Conservation (phyloP, 2,113 vertebrate species). For the Eolophus roseicapilla region DNA sequence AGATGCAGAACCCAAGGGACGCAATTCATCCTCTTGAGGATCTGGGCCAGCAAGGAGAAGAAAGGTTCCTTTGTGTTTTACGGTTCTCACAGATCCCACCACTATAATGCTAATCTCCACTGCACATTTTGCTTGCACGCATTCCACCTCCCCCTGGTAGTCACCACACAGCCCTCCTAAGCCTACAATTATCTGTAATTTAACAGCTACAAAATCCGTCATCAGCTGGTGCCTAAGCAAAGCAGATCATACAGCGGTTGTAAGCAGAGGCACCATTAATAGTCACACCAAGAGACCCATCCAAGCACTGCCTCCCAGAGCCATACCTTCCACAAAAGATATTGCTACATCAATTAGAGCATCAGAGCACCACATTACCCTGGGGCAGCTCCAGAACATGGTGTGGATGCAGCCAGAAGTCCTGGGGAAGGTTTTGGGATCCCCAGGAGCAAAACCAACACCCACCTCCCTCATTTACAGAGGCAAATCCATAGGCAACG, state of each 20-base stretch:
- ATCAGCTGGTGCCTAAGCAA: neutral
- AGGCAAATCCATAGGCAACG: neutral
- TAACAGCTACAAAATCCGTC: neutral
- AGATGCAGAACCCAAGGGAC: neutral
- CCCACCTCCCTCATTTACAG: neutral
- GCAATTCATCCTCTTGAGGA: neutral
- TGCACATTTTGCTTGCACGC: neutral
- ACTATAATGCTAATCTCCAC: neutral
- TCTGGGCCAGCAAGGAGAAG: neutral
- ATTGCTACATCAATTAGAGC: fast-evolving
- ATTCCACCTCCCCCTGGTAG: neutral
- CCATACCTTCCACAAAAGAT: neutral
- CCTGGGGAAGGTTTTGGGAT: neutral
- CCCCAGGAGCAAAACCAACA: neutral
- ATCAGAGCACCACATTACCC: neutral
- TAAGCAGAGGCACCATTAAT: fast-evolving
- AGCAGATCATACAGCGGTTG: neutral
- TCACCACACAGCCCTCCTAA: constrained; percentile 28
- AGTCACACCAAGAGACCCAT: neutral
- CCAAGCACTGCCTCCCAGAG: neutral
- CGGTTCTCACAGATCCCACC: neutral
- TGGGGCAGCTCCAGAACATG: neutral
- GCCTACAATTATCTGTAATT: constrained; percentile 38
- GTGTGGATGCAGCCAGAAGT: neutral
- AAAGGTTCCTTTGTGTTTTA: neutral